phyloP scores from a whole-genome alignment of 2,113 vertebrate genomes.

The Boulengeromyrus knoepffleri region DNA sequence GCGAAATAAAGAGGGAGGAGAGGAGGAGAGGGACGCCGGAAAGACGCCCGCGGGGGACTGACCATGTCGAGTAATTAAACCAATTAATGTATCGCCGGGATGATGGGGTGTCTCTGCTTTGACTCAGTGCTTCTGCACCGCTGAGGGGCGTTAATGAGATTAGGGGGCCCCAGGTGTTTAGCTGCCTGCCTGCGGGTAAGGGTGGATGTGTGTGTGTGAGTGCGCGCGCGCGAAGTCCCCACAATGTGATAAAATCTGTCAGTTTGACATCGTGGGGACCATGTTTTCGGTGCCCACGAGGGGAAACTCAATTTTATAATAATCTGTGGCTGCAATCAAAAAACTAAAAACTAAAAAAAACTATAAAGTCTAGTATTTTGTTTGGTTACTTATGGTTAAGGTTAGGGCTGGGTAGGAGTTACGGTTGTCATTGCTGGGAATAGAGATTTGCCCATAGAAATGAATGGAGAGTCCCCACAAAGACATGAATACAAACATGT shows the following conservation, averaged over 20 bases:
- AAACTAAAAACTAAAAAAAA: too few relatives aligned
- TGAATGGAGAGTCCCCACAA: not conserved
- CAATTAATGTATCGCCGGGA: not conserved
- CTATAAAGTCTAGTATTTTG: too few relatives aligned
- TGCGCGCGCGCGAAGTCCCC: not conserved
- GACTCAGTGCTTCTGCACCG: slow-evolving; percentile 16
- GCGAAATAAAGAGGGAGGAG: not conserved
- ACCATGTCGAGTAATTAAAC: not conserved
- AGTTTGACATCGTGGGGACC: not conserved
- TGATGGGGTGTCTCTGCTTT: not conserved
- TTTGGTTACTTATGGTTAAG: too few relatives aligned
- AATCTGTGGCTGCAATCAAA: not conserved
- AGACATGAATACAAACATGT: too few relatives aligned
- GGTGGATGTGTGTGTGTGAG: not conserved
- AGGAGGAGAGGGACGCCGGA: not conserved
- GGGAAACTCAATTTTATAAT: not conserved
- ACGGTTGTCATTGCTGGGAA: too few relatives aligned
- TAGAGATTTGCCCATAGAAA: not conserved
- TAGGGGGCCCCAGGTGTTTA: slow-evolving; percentile 17
- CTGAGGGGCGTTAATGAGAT: slow-evolving; percentile 23
- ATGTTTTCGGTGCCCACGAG: not conserved
- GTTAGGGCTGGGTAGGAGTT: too few relatives aligned
- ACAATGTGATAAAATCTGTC: not conserved
- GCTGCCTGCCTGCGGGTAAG: not conserved
- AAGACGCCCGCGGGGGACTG: not conserved